Percentiles rank a stretch among this genome's conserved stretches.
phyloP scores from a whole-genome alignment of 2,888 invertebrate species.

The Drosophila recens region DNA sequence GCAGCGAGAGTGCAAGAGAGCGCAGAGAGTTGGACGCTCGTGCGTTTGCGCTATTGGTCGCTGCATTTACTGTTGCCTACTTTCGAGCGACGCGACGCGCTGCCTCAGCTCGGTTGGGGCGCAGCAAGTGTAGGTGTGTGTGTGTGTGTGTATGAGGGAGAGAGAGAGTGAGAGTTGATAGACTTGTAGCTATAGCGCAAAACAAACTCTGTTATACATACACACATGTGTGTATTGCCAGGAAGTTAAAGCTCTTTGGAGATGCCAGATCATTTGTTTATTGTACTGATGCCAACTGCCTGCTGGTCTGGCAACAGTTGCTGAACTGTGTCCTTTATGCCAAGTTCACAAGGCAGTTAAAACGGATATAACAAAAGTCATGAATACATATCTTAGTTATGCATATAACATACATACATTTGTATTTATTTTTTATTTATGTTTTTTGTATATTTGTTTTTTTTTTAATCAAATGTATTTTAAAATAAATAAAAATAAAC shows the following conservation, averaged over 20 bases:
- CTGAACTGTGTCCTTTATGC: conserved; percentile 4
- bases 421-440: no score
- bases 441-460: no score
- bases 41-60: conserved; percentile 71
- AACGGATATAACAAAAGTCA: neutral
- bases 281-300: conserved; percentile 4
- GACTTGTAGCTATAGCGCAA: conserved; percentile 68
- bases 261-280: conserved; percentile 63
- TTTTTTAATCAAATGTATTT: no score
- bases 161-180: conserved; percentile 28
- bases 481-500: no score
- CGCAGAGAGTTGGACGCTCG: conserved; percentile 35
- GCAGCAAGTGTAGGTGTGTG: conserved; percentile 18
- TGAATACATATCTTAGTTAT: no score
- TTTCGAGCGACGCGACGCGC: conserved; percentile 65
- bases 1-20: conserved; percentile 12
- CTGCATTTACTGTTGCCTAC: conserved; percentile 73
- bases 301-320: conserved; percentile 52
- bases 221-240: conserved; percentile 30
- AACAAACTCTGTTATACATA: conserved; percentile 71
- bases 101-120: neutral
- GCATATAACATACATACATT: no score
- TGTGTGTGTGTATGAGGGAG: conserved; percentile 22
- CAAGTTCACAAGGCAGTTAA: neutral
- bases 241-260: conserved; percentile 46